Evolutionary conservation across 2,888 invertebrate species (phyloP), one percentile per base, ranked within the genome.

Genomic region (Scaptomyza polygonia): DNA sequence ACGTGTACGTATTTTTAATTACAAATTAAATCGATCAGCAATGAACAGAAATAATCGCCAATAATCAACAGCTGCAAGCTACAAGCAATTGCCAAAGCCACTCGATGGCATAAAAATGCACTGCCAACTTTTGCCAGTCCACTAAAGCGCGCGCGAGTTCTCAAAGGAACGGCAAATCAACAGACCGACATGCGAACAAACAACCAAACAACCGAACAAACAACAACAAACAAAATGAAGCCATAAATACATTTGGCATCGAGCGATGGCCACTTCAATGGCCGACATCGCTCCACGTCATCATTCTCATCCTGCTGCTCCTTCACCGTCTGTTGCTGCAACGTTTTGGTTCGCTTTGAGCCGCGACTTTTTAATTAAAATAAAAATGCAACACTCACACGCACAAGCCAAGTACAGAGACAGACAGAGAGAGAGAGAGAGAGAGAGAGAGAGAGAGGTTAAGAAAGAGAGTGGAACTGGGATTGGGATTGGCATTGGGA

Each of bases 161-260:
- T 74, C 71, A 67, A 74, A 67, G 71, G 75, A 52, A 71, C 36
- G 39, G 56, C 73, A 71, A 75, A 56, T 59, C 75, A 71, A 55
- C 68, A 72, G 56, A 75, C 39, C 58, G 55, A 57, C 54, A 62
- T 36, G 25, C 34, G 49, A 42, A 16, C 39, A 65, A 65, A 67
- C 59, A 72, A 73, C 11, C 39, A 39, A 42, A 42, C 42, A 40
- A 73, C 63, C 59, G 68, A 73, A 18, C 36, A 36, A 42, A 21
- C 42, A 40, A 74, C 67, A 78, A 66, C 25, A 44, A 57, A 62
- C 75, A 79, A 75, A 79, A 82, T 85, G 78, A 79, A 82, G 83
- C 82, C 83, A 77, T 82, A 82, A 85, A 82, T 82, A 79, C 83
- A 85, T 82, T 81, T 84, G 82, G 68, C 68, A 79, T 80, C 75